phyloP scores from a whole-genome alignment of 2,888 invertebrate genomes.

The Drosophila neutralis region DNA sequence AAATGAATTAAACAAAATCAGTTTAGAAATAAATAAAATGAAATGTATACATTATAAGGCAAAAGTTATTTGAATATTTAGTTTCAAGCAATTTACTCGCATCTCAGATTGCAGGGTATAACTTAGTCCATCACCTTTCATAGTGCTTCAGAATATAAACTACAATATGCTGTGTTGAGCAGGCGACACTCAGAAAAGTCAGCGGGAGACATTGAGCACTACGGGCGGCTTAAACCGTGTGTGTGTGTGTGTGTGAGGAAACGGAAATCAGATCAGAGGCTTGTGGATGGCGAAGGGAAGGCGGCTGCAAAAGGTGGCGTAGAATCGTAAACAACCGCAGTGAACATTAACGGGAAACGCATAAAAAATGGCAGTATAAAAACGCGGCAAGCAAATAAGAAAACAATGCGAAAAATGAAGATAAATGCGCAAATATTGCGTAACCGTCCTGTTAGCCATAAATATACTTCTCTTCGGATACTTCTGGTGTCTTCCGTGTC shows the following conservation, averaged over 20 bases:
- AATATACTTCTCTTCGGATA: constrained; percentile 9
- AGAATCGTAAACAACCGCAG: constrained; percentile 50
- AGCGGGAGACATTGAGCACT: constrained; percentile 56
- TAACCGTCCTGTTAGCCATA: constrained; percentile 33
- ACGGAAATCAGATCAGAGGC: constrained; percentile 59
- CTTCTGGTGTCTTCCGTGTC: not conserved
- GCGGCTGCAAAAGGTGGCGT: constrained; percentile 30
- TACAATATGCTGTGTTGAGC: constrained; percentile 50
- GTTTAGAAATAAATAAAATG: not conserved
- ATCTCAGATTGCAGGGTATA: constrained; percentile 9
- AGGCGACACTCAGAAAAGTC: constrained; percentile 48
- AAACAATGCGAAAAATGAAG: constrained; percentile 69
- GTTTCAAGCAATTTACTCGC: not conserved
- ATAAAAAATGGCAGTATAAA: constrained; percentile 44
- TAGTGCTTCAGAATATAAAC: constrained; percentile 29
- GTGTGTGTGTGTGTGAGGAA: constrained; percentile 27
- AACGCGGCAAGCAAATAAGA: constrained; percentile 43
- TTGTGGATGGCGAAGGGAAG: constrained; percentile 6
- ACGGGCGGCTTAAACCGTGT: constrained; percentile 1
- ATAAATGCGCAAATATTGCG: constrained; percentile 72
- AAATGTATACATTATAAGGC: not conserved
- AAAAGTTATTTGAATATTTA: not conserved
- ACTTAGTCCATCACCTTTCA: not conserved
- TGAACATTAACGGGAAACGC: constrained; percentile 43
- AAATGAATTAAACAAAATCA: not conserved